These are phyloP conservation scores for Zophobas morio DNA, from an alignment of 1,140 invertebrate genomes.

Conservation along the genomic window DNA sequence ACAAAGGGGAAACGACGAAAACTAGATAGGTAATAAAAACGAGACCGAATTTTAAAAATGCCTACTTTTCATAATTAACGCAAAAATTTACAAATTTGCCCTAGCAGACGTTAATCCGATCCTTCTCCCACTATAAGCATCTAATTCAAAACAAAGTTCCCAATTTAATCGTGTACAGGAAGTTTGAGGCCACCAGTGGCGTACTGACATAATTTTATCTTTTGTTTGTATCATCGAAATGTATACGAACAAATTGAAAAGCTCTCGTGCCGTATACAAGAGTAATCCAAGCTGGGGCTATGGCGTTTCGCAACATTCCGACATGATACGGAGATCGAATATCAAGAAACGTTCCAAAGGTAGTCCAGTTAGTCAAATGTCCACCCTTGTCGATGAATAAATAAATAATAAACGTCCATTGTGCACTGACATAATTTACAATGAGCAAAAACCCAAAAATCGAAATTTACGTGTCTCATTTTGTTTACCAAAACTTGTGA, in stretches of 20 bases:
- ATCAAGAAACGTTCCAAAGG: neutral
- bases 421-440: conserved; percentile 29
- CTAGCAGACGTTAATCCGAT: neutral
- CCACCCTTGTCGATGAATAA: conserved; percentile 16
- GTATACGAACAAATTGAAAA: neutral
- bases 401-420: conserved; percentile 26
- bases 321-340: no score
- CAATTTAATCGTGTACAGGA: conserved; percentile 54
- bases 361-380: conserved; percentile 37
- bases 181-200: conserved; percentile 49
- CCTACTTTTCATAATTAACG: neutral
- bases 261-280: neutral
- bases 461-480: no score
- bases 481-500: no score
- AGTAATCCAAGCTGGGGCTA: no score
- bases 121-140: conserved; percentile 16
- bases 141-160: conserved; percentile 48
- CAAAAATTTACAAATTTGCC: no score
- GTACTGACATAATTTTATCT: conserved; percentile 29
- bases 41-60: conserved; percentile 6
- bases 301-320: no score
- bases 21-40: conserved; percentile 40
- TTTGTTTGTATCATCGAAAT: neutral
- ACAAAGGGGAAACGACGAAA: conserved; percentile 41
- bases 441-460: neutral